These are phyloP conservation scores for Hemiprocne comata DNA, from an alignment of 2,113 vertebrate species.

Conservation along the genomic window DNA sequence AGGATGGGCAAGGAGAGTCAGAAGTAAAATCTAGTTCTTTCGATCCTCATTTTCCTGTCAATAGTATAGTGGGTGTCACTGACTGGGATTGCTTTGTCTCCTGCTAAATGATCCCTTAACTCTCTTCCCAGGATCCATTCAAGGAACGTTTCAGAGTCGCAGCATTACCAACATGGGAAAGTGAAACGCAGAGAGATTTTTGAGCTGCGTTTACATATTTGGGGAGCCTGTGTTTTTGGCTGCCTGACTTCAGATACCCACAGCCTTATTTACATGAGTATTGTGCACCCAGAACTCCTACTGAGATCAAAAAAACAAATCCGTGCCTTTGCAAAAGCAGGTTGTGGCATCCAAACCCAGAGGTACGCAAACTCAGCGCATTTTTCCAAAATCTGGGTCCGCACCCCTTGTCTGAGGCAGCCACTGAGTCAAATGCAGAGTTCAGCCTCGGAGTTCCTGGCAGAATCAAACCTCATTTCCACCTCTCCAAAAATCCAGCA, in stretches of 20 bases:
- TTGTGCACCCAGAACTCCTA: conserved; percentile 54
- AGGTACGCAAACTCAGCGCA: not conserved
- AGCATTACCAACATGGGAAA: conserved; percentile 7
- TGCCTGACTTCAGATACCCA: conserved; percentile 21
- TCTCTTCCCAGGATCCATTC: not conserved
- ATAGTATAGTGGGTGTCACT: not conserved
- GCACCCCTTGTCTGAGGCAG: not conserved
- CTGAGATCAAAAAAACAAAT: conserved; percentile 55
- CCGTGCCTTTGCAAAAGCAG: conserved; percentile 12
- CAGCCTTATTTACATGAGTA: conserved; percentile 54
- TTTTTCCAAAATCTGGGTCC: not conserved
- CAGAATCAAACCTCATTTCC: not conserved
- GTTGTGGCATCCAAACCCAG: conserved; percentile 1
- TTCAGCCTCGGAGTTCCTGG: not conserved
- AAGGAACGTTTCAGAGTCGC: not conserved
- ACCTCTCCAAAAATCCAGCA: not conserved
- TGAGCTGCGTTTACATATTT: conserved; percentile 9
- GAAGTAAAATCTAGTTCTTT: not conserved
- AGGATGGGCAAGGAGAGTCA: not conserved
- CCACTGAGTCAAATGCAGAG: not conserved
- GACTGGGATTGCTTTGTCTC: not conserved
- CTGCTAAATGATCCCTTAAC: not conserved
- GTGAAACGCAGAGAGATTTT: not conserved
- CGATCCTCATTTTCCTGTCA: not conserved
- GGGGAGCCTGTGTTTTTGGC: conserved; percentile 37